These are phyloP conservation scores for Cyclura pinguis DNA, from an alignment of 2,797 vertebrate species.

Conservation along the genomic window DNA sequence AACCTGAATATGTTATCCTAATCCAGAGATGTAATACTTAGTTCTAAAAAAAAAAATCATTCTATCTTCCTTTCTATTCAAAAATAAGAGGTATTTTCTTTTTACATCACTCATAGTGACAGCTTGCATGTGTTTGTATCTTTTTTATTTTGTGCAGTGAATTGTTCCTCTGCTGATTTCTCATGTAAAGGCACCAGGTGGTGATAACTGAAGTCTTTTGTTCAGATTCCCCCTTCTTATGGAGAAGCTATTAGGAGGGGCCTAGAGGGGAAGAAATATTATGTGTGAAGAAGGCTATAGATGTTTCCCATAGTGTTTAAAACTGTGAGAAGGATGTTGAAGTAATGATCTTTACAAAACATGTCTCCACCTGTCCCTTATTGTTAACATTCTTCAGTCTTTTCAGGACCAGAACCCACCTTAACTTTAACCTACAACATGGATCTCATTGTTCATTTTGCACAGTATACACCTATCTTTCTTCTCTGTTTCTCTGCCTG, in stretches of 20 bases:
- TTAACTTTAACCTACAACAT: background rate
- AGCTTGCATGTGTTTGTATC: background rate
- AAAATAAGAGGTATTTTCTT: slow-evolving; percentile 11
- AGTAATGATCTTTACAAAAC: background rate
- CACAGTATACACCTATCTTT: background rate
- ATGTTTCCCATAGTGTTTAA: slow-evolving; percentile 24
- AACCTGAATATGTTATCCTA: background rate
- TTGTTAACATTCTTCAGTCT: background rate
- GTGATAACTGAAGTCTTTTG: slow-evolving; percentile 34
- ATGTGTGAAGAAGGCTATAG: slow-evolving; percentile 17
- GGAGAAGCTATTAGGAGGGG: slow-evolving; percentile 6
- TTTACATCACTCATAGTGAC: slow-evolving; percentile 29
- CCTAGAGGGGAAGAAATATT: background rate
- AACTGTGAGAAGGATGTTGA: background rate
- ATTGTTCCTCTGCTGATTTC: slow-evolving; percentile 9
- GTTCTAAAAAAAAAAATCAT: background rate
- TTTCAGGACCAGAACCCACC: background rate
- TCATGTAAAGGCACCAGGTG: slow-evolving; percentile 17
- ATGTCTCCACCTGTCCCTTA: background rate
- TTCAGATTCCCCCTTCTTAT: slow-evolving; percentile 24
- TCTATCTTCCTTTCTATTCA: background rate
- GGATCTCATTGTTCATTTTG: background rate
- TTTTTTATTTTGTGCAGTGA: background rate
- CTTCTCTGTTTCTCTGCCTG: background rate
- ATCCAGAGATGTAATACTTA: background rate